Evolutionary conservation across 23 tunicate genomes (phyloP).

Genomic region (Oikopleura albicans): DNA sequence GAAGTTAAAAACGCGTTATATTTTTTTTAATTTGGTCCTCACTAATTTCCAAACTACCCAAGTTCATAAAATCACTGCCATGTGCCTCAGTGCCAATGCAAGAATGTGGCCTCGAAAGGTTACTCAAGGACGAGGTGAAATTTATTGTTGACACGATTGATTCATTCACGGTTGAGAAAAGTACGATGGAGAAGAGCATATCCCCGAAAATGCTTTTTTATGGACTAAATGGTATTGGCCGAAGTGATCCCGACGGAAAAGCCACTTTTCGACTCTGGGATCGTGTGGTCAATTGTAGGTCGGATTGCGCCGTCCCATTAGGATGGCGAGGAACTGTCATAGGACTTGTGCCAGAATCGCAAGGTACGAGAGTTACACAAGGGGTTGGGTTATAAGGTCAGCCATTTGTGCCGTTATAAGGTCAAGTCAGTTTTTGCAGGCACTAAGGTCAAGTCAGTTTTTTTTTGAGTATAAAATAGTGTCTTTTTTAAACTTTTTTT

Average conservation of each 20-base stretch:
- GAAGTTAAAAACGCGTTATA: too few species aligned
- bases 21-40: too few species aligned
- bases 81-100: not conserved
- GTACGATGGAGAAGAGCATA: not conserved
- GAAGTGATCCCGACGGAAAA: constrained; percentile 15
- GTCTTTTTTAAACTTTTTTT: not conserved
- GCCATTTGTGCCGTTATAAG: too few species aligned
- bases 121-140: not conserved
- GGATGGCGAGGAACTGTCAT: constrained; percentile 62
- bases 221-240: not conserved
- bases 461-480: not conserved
- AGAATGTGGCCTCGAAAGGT: constrained; percentile 5
- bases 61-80: not conserved
- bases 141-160: not conserved
- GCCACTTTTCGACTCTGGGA: not conserved
- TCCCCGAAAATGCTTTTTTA: not conserved
- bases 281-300: constrained; percentile 64
- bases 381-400: too few species aligned
- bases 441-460: too few species aligned
- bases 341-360: constrained; percentile 20
- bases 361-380: too few species aligned
- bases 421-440: too few species aligned
- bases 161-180: not conserved
- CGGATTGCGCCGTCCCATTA: constrained; percentile 66
- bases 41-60: too few species aligned